These are phyloP conservation scores for Megalops atlanticus DNA, from an alignment of 2,113 vertebrate genomes.

Conservation along the genomic window DNA sequence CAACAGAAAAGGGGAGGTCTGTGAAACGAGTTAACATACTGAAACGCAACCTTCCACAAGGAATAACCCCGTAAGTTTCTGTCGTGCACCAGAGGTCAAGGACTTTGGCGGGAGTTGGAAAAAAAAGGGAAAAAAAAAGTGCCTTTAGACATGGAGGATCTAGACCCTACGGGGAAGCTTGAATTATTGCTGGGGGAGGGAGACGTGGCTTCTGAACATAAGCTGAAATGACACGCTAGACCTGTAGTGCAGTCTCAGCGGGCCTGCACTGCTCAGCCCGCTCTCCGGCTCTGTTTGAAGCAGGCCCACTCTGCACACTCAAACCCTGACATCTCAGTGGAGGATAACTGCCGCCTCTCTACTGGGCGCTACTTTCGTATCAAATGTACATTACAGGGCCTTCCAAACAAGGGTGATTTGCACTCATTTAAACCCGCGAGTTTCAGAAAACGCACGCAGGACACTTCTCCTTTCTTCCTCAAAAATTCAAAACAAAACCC, in stretches of 20 bases:
- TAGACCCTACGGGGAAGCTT: not conserved
- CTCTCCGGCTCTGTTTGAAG: not conserved
- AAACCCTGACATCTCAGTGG: not conserved
- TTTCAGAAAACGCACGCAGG: not conserved
- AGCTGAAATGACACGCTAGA: not conserved
- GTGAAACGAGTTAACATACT: not conserved
- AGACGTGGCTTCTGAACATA: not conserved
- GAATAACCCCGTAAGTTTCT: not conserved
- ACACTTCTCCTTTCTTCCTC: conserved; percentile 20
- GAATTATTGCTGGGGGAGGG: not conserved
- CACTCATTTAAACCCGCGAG: not conserved
- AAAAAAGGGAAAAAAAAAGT: not conserved
- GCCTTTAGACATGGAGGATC: not conserved
- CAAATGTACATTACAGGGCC: not conserved
- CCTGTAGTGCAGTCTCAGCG: not conserved
- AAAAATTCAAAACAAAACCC: conserved; percentile 30
- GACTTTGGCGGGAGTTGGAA: not conserved
- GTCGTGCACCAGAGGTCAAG: not conserved
- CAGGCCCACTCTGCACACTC: not conserved
- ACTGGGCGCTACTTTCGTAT: not conserved
- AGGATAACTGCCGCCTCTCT: not conserved
- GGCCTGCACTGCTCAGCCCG: not conserved
- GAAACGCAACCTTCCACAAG: not conserved
- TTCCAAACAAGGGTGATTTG: not conserved
- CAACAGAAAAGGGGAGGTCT: not conserved